These are phyloP conservation scores for Euthynnus affinis DNA, from an alignment of 2,797 vertebrate genomes.

Conservation along the genomic window DNA sequence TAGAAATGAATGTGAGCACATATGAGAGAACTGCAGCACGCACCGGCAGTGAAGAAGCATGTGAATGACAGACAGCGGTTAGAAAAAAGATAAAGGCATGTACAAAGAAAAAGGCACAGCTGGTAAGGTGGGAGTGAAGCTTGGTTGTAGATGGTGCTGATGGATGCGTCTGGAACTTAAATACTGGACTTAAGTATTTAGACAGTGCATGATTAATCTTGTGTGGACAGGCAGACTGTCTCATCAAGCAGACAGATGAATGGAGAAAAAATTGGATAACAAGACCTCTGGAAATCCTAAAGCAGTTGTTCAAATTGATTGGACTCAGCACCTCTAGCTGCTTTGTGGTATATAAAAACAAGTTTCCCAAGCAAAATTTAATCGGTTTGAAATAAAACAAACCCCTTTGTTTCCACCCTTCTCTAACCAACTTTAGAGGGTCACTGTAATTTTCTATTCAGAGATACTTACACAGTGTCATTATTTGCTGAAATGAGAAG, in stretches of 20 bases:
- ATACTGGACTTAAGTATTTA: constrained; percentile 32
- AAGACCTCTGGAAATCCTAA: constrained; percentile 27
- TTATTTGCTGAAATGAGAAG: constrained; percentile 34
- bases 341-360: not conserved
- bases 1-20: constrained; percentile 25
- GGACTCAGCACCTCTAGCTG: constrained; percentile 15
- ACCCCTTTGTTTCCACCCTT: constrained; percentile 1
- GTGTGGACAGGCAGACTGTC: constrained; percentile 1
- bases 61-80: constrained; percentile 39
- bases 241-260: constrained; percentile 36
- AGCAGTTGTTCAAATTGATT: constrained; percentile 24
- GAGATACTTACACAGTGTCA: constrained; percentile 12
- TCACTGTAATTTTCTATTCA: constrained; percentile 32
- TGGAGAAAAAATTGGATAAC: constrained; percentile 10
- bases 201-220: constrained; percentile 33
- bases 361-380: not conserved
- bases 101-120: constrained; percentile 39
- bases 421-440: constrained; percentile 19
- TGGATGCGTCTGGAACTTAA: constrained; percentile 24
- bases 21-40: constrained; percentile 8
- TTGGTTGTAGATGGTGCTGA: constrained; percentile 22
- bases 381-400: constrained; percentile 39
- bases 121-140: constrained; percentile 38
- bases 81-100: constrained; percentile 35
- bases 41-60: constrained; percentile 14